phyloP scores from a whole-genome alignment of 2,113 vertebrate species.

The Lanius collurio region DNA sequence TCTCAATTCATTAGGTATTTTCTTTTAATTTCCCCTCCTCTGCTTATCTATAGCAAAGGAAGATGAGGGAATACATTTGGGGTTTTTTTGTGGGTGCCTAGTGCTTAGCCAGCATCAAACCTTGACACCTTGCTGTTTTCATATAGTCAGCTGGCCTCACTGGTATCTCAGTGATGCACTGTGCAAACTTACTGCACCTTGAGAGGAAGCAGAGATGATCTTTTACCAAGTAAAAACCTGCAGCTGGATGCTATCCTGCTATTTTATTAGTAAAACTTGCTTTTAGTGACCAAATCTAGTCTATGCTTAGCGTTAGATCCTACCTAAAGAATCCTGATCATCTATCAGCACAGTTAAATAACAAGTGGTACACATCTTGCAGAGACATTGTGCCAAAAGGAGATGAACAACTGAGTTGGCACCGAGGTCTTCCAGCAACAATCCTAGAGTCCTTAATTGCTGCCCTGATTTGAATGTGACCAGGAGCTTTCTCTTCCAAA shows the following conservation, averaged over 20 bases:
- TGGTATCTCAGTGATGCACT: neutral
- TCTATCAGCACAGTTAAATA: neutral
- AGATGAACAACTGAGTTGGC: neutral
- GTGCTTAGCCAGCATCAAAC: too few relatives aligned
- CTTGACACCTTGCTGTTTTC: neutral
- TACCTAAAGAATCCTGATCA: neutral
- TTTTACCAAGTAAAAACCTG: neutral
- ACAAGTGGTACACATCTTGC: neutral
- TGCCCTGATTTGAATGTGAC: neutral
- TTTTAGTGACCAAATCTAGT: neutral
- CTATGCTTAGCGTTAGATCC: neutral
- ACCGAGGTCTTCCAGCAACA: fast-evolving
- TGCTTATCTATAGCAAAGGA: too few relatives aligned
- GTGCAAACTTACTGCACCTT: neutral
- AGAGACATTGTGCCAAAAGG: neutral
- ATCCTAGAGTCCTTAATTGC: neutral
- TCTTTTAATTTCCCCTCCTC: too few relatives aligned
- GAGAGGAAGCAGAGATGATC: neutral
- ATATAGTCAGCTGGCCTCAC: neutral
- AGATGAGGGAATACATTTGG: too few relatives aligned
- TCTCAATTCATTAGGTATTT: too few relatives aligned
- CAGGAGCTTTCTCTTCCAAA: neutral
- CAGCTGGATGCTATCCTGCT: neutral
- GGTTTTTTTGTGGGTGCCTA: too few relatives aligned
- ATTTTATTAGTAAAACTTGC: neutral